Evolutionary conservation across 2,888 invertebrate genomes (phyloP).

Genomic region (Onchidella celtica): DNA sequence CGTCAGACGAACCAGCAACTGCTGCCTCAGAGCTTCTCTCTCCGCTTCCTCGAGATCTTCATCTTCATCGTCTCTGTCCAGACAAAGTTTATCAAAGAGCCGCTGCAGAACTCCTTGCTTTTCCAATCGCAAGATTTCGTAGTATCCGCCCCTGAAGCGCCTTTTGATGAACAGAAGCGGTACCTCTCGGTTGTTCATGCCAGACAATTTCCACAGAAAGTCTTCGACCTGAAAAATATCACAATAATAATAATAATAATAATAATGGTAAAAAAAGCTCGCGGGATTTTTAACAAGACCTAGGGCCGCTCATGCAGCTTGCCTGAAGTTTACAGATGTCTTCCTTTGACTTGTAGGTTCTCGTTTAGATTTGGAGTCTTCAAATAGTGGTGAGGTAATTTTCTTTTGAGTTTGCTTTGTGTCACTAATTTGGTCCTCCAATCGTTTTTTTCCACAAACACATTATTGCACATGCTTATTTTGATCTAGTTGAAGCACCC

Average conservation of each 20-base stretch:
- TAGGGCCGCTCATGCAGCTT: too few relatives aligned
- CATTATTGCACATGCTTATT: too few relatives aligned
- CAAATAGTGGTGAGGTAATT: too few relatives aligned
- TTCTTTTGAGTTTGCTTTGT: too few relatives aligned
- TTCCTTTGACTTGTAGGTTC: too few relatives aligned
- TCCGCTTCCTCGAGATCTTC: not conserved
- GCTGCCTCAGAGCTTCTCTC: not conserved
- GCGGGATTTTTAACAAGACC: too few relatives aligned
- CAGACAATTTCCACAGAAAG: slow-evolving; percentile 10
- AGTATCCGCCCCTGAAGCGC: slow-evolving; percentile 8
- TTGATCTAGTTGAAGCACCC: too few relatives aligned
- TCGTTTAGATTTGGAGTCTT: too few relatives aligned
- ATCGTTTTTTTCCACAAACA: too few relatives aligned
- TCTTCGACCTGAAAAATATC: slow-evolving; percentile 27
- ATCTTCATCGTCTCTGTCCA: not conserved
- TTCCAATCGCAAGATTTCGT: slow-evolving; percentile 21
- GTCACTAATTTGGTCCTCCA: too few relatives aligned
- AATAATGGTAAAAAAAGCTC: not conserved
- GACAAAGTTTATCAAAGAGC: not conserved
- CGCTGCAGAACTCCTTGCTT: not conserved
- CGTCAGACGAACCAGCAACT: not conserved
- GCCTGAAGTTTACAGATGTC: too few relatives aligned
- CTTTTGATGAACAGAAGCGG: slow-evolving; percentile 32
- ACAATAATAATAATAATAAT: not conserved
- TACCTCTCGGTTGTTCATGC: slow-evolving; percentile 40